phyloP scores from a whole-genome alignment of 2,113 vertebrate genomes.

The Ploceus nigricollis region DNA sequence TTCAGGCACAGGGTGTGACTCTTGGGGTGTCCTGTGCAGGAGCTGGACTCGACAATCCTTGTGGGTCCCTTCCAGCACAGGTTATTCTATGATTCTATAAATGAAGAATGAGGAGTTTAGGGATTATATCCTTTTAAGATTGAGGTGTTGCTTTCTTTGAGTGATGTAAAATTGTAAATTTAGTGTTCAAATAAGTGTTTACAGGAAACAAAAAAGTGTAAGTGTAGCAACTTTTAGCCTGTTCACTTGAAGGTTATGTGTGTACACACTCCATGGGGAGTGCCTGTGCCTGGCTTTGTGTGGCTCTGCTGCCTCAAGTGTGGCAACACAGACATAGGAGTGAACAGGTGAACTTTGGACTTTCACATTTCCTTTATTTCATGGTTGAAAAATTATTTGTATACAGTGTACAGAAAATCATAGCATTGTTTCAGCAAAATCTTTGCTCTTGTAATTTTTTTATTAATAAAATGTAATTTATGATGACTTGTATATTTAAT shows the following conservation, averaged over 20 bases:
- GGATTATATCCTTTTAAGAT: background rate
- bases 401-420: background rate
- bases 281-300: background rate
- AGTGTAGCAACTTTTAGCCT: background rate
- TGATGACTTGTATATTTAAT: background rate
- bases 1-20: fast-evolving
- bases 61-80: background rate
- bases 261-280: background rate
- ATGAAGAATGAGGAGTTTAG: background rate
- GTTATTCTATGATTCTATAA: background rate
- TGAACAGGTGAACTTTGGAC: background rate
- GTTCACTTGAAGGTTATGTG: background rate
- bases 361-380: background rate
- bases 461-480: background rate
- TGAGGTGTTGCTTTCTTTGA: background rate
- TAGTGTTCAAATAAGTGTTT: background rate
- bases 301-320: background rate
- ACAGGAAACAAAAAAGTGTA: no score
- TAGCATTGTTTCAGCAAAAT: background rate
- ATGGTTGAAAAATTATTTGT: background rate
- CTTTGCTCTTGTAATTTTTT: background rate
- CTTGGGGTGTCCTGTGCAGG: no score
- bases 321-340: fast-evolving
- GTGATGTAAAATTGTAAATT: background rate
- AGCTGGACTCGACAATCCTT: fast-evolving